phyloP scores from a whole-genome alignment of 2,113 vertebrate genomes.

The Neodontobutis hainanensis region DNA sequence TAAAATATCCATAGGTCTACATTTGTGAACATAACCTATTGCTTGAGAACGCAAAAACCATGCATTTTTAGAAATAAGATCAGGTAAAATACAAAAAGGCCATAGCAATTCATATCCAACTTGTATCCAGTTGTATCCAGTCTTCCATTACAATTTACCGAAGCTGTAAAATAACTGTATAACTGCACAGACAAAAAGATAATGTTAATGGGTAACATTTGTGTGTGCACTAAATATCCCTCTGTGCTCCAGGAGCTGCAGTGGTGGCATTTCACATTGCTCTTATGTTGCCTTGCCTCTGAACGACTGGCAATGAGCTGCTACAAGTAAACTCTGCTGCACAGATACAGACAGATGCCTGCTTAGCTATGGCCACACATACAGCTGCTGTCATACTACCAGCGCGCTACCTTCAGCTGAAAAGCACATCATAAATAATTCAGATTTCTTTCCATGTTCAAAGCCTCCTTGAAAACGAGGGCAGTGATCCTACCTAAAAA shows the following conservation, averaged over 20 bases:
- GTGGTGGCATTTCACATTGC: slow-evolving; percentile 29
- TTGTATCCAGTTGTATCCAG: too few relatives aligned
- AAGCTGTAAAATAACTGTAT: too few relatives aligned
- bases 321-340: slow-evolving; percentile 25
- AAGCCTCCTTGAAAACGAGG: background rate
- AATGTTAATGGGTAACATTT: too few relatives aligned
- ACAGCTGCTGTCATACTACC: slow-evolving; percentile 13
- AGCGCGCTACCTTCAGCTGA: slow-evolving; percentile 56
- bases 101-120: too few relatives aligned
- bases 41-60: too few relatives aligned
- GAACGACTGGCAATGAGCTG: slow-evolving; percentile 34
- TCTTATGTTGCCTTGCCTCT: background rate
- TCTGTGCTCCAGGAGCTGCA: slow-evolving; percentile 27
- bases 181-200: too few relatives aligned
- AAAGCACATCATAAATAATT: slow-evolving; percentile 72
- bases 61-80: too few relatives aligned
- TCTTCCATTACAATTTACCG: too few relatives aligned
- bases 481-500: background rate
- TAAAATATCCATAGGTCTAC: too few relatives aligned
- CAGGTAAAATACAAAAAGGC: too few relatives aligned
- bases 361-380: slow-evolving; percentile 12
- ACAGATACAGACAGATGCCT: slow-evolving; percentile 30
- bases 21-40: too few relatives aligned
- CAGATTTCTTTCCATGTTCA: slow-evolving; percentile 57
- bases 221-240: too few relatives aligned